Evolutionary conservation across 2,797 vertebrate species (phyloP), one percentile per base, ranked within the genome.

Genomic region (Anniella stebbinsi): DNA sequence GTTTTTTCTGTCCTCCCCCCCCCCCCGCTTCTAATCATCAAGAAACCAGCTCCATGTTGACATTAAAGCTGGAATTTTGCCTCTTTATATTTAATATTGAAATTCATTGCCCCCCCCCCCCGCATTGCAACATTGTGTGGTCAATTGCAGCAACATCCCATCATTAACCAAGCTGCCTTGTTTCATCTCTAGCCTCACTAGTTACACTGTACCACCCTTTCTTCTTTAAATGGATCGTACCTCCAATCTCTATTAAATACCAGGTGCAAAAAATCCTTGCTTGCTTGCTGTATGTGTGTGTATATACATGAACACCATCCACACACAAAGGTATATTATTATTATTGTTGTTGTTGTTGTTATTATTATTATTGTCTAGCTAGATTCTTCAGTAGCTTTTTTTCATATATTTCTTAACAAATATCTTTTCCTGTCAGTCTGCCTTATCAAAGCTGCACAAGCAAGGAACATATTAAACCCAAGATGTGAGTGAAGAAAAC

Each of bases 371-470:
- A 3, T 45, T 12, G 69, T 41, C 73, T 75, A 84, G 21, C 84
- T 69, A 33, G 33, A 83, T 92, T 94, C 95, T 93, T 94, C 30
- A 69, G 80, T 73, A 88, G 4, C 0, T 1, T 38, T 75, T 82
- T 51, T 4, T 81, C 21, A 17, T 45, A 45, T 45, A 45, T 81
- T 17, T 9, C 88, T 91, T 87, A 91, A 93, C 90, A 92, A 96
- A 95, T 69, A 82, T 92, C 88, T 84, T 89, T 75, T 91, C 80
- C 92, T 15, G 72, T 33, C 91, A 87, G 89, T n/a, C 76, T 88
- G 91, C 80, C 86, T 92, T 93, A 83, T 92, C 86, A 92, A 93
- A 92, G 94, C 80, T 76, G 89, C 93, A 94, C 94, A 91, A 89
- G 93, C 82, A 87, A 89, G 0, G 5, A 90, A 80, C 91, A 57